These are phyloP conservation scores for Cynopterus sphinx DNA, from an alignment of 2,797 vertebrate genomes.

Conservation along the genomic window DNA sequence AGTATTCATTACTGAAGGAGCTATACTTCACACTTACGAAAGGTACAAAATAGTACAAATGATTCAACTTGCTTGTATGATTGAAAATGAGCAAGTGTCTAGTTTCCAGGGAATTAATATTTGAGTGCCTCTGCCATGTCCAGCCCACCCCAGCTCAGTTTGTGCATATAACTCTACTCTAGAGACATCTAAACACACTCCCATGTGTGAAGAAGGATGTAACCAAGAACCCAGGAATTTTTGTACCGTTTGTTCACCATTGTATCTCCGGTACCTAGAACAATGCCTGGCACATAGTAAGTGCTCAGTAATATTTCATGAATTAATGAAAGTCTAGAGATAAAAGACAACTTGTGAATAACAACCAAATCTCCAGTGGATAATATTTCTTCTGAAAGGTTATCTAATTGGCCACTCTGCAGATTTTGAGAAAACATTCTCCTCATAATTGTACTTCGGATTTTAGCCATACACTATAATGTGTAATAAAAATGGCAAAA, in stretches of 20 bases:
- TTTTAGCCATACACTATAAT: not conserved
- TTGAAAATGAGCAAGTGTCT: not conserved
- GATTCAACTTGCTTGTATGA: no score
- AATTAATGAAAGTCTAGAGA: not conserved
- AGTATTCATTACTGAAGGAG: not conserved
- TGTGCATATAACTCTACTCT: not conserved
- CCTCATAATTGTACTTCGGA: not conserved
- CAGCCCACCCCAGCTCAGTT: not conserved
- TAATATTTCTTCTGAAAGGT: not conserved
- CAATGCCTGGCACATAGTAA: not conserved
- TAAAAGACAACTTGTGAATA: conserved; percentile 4
- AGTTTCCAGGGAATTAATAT: not conserved
- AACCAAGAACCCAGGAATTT: not conserved
- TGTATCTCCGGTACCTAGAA: not conserved
- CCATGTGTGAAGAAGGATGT: not conserved
- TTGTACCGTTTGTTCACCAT: not conserved
- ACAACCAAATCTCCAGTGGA: not conserved
- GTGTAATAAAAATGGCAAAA: conserved; percentile 44
- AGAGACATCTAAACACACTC: not conserved
- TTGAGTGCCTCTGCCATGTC: not conserved
- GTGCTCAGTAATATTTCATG: not conserved
- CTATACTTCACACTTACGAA: not conserved
- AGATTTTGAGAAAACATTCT: not conserved
- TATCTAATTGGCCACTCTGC: not conserved
- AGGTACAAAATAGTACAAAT: not conserved